phyloP scores from a whole-genome alignment of 2,888 invertebrate species.

The Frankliniella intonsa region DNA sequence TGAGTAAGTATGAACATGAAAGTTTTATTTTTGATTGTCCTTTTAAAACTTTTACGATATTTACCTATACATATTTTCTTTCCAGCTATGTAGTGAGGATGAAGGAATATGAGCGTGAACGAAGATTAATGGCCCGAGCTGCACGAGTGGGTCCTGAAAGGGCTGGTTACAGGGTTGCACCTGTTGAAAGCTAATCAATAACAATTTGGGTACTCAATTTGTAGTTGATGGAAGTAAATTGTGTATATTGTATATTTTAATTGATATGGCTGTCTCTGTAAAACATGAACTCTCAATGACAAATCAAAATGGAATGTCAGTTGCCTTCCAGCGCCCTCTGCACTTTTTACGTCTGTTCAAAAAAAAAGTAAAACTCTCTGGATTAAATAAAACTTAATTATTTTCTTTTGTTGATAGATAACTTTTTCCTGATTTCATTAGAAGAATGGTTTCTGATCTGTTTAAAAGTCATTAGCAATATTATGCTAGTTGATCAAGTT shows the following conservation, averaged over 20 bases:
- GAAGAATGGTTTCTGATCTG: too few species aligned
- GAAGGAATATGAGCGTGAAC: constrained; percentile 11
- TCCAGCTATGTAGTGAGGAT: not conserved
- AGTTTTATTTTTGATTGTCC: not conserved
- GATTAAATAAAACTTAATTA: not conserved
- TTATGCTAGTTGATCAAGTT: too few species aligned
- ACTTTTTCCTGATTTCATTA: too few species aligned
- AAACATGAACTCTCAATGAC: not conserved
- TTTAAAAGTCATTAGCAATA: too few species aligned
- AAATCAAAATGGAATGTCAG: too few species aligned
- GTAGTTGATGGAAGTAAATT: not conserved
- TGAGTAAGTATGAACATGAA: not conserved
- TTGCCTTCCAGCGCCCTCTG: too few species aligned
- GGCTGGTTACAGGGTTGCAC: not conserved
- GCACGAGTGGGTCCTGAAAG: not conserved
- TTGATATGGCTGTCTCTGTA: not conserved
- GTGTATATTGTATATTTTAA: constrained; percentile 21
- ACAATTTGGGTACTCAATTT: not conserved
- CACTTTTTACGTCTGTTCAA: too few species aligned
- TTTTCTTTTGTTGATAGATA: not conserved
- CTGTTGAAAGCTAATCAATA: not conserved
- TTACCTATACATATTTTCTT: not conserved
- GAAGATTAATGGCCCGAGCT: not conserved
- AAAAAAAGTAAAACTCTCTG: too few species aligned
- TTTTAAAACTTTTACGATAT: not conserved